Conservation (phyloP, 2,888 invertebrate species). For the Steinernema carpocapsae region DNA sequence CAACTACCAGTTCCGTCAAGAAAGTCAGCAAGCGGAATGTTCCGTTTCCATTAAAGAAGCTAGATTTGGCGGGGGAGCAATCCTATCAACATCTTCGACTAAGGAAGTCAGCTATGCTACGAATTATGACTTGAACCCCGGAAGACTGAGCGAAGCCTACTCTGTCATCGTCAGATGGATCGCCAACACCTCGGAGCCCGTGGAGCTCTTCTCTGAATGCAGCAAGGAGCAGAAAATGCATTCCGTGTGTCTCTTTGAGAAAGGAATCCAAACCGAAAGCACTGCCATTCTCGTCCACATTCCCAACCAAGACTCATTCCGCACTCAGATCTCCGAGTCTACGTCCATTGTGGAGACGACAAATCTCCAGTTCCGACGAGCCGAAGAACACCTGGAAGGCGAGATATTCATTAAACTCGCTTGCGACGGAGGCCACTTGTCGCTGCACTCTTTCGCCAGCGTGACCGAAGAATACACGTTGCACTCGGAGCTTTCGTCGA, state of each 20-base stretch:
- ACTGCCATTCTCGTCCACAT: background rate
- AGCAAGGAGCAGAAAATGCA: background rate
- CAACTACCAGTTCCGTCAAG: constrained; percentile 55
- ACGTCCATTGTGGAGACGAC: constrained; percentile 4
- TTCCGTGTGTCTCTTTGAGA: background rate
- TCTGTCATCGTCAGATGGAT: background rate
- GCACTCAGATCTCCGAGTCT: background rate
- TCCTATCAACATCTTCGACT: constrained; percentile 38
- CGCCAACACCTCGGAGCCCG: constrained; percentile 4
- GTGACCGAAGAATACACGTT: constrained; percentile 3
- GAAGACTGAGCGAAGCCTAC: background rate
- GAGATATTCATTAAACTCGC: background rate
- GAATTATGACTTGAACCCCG: background rate
- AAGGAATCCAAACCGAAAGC: background rate
- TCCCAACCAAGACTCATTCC: constrained; percentile 23
- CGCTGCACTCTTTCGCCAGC: background rate
- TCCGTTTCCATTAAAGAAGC: constrained; percentile 46
- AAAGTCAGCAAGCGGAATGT: constrained; percentile 39
- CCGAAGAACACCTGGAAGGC: background rate
- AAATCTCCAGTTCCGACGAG: constrained; percentile 4
- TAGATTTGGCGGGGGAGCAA: constrained; percentile 50
- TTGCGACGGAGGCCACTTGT: background rate
- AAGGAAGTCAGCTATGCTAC: background rate
- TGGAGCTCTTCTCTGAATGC: background rate
- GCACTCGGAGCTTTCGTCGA: background rate